Conservation (phyloP, 2,797 vertebrate genomes). For the Parauchenoglanis punctatus region DNA sequence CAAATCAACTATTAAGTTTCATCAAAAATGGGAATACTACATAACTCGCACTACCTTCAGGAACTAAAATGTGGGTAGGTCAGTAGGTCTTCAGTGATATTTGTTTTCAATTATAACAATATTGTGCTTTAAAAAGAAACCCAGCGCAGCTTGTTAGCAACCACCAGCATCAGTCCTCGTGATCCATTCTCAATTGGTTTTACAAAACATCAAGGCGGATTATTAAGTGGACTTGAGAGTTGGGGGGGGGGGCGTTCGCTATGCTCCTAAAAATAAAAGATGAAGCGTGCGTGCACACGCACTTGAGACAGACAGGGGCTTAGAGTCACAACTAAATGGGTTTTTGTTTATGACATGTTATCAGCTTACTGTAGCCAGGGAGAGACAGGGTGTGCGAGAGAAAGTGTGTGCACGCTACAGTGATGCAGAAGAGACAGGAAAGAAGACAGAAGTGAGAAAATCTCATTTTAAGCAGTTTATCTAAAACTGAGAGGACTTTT, state of each 20-base stretch:
- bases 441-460: neutral
- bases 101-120: too few species aligned
- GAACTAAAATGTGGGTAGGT: neutral
- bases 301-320: conserved; percentile 13
- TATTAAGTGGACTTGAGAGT: neutral
- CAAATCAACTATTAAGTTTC: too few species aligned
- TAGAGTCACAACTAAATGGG: conserved; percentile 31
- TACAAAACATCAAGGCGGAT: conserved; percentile 5
- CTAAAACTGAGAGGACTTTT: neutral
- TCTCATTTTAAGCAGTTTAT: neutral
- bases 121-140: neutral
- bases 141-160: neutral
- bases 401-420: neutral
- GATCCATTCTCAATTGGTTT: neutral
- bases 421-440: neutral
- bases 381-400: neutral
- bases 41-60: neutral
- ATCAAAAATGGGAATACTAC: neutral
- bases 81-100: neutral
- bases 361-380: conserved; percentile 8
- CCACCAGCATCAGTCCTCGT: neutral
- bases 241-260: neutral
- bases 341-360: conserved; percentile 31
- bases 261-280: conserved; percentile 11
- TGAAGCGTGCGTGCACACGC: neutral